Percentiles rank a stretch among this genome's conserved stretches.
phyloP scores from a whole-genome alignment of 2,113 vertebrate genomes.

The Psittacus erithacus region DNA sequence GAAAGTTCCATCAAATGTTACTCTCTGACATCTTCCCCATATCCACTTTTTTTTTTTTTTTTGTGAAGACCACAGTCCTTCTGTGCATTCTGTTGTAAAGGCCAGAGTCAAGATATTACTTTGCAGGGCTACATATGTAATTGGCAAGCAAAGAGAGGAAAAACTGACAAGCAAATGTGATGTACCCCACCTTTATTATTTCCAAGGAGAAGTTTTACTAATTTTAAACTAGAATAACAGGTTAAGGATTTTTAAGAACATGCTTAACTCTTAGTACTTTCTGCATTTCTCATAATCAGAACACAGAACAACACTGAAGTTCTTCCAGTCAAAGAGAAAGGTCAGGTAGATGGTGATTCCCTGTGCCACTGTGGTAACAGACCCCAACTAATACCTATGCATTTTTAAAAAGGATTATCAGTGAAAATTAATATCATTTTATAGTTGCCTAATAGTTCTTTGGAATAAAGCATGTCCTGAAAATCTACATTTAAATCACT shows the following conservation, averaged over 20 bases:
- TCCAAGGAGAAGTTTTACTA: not conserved
- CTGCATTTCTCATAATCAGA: not conserved
- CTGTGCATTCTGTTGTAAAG: not conserved
- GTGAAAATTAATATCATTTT: not conserved
- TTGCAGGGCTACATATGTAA: not conserved
- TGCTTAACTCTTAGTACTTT: not conserved
- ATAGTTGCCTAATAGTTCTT: not conserved
- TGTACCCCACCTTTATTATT: not conserved
- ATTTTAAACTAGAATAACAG: not conserved
- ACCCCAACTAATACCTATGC: not conserved
- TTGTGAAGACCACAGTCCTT: not conserved
- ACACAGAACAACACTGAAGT: not conserved
- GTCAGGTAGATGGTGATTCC: not conserved
- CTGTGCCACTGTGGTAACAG: not conserved
- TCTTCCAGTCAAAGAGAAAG: not conserved
- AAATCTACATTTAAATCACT: not conserved
- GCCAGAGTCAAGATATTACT: not conserved
- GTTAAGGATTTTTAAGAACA: not conserved
- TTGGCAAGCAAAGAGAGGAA: not conserved
- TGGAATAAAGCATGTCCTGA: not conserved
- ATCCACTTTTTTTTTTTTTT: not conserved
- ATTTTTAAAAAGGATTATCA: not conserved
- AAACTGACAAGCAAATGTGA: not conserved
- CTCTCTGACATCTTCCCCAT: not conserved
- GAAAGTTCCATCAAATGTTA: not conserved